phyloP scores from a whole-genome alignment of 2,888 invertebrate species.

The Cephus runcator region DNA sequence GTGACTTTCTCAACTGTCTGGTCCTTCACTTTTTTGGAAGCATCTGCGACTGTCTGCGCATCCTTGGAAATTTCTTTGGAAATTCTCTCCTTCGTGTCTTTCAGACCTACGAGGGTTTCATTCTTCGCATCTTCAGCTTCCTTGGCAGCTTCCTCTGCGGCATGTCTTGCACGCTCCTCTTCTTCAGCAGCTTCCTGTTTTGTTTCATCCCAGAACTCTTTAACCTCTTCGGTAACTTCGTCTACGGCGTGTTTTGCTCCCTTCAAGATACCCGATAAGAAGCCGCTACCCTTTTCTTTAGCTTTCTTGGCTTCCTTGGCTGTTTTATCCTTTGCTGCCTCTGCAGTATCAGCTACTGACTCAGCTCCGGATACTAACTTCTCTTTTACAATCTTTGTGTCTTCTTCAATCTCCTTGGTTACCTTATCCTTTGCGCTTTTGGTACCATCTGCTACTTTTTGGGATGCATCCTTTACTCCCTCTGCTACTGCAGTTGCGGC shows the following conservation, averaged over 20 bases:
- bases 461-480: slow-evolving; percentile 3
- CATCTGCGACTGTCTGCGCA: slow-evolving; percentile 8
- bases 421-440: slow-evolving; percentile 21
- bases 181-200: slow-evolving; percentile 41
- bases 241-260: slow-evolving; percentile 39
- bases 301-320: slow-evolving; percentile 32
- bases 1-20: slow-evolving; percentile 4
- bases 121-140: slow-evolving; percentile 22
- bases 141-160: slow-evolving; percentile 21
- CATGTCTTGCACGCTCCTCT: slow-evolving; percentile 33
- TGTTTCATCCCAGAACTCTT: slow-evolving; percentile 48
- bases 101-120: slow-evolving; percentile 11
- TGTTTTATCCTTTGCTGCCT: slow-evolving; percentile 20
- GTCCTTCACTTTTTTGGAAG: slow-evolving; percentile 8
- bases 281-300: slow-evolving; percentile 38
- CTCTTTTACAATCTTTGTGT: slow-evolving; percentile 26
- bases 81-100: slow-evolving; percentile 19
- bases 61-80: slow-evolving; percentile 16
- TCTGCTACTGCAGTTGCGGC: slow-evolving; percentile 13
- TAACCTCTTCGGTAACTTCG: slow-evolving; percentile 41
- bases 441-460: slow-evolving; percentile 8
- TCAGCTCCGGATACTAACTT: slow-evolving; percentile 15
- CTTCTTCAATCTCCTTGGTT: slow-evolving; percentile 31
- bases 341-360: slow-evolving; percentile 16
- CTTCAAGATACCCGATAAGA: slow-evolving; percentile 42